A percentile compares a stretch with the other conserved stretches of the same genome.
These are phyloP conservation scores for Setipinna tenuifilis DNA, from an alignment of 2,797 vertebrate species.

Conservation along the genomic window DNA sequence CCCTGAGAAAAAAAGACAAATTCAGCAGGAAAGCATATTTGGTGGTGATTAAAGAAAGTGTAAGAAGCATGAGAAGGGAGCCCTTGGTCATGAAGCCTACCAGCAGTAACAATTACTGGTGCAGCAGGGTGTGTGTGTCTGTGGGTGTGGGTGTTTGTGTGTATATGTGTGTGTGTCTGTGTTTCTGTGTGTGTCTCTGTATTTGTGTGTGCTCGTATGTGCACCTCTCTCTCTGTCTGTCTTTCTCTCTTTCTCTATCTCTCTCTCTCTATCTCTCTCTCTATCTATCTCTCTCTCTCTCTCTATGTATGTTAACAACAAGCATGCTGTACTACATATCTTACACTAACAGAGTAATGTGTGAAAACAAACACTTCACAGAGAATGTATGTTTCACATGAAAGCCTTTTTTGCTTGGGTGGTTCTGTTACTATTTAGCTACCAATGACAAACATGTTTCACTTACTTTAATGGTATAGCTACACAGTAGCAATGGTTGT, in stretches of 20 bases:
- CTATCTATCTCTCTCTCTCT: background rate
- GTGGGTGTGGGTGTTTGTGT: background rate
- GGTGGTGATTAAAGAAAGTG: background rate
- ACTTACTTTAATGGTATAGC: background rate
- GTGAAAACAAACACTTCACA: background rate
- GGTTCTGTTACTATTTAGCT: background rate
- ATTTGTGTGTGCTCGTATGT: background rate
- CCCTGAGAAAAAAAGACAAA: background rate
- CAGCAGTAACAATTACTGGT: background rate
- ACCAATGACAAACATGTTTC: background rate
- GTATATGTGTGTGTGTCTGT: constrained; percentile 34
- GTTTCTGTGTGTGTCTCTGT: background rate
- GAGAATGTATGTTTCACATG: background rate
- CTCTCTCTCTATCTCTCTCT: constrained; percentile 6
- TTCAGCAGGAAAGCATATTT: constrained; percentile 1
- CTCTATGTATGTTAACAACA: constrained; percentile 18
- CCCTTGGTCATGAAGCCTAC: background rate
- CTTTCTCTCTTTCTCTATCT: constrained; percentile 13
- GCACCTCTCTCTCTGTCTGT: constrained; percentile 3
- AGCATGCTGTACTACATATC: background rate
- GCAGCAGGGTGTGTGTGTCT: background rate
- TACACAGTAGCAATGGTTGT: background rate
- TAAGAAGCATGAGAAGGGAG: background rate
- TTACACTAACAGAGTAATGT: background rate
- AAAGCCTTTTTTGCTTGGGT: background rate